Evolutionary conservation across 2,797 vertebrate genomes (phyloP).

Genomic region (Eulemur rubriventer): DNA sequence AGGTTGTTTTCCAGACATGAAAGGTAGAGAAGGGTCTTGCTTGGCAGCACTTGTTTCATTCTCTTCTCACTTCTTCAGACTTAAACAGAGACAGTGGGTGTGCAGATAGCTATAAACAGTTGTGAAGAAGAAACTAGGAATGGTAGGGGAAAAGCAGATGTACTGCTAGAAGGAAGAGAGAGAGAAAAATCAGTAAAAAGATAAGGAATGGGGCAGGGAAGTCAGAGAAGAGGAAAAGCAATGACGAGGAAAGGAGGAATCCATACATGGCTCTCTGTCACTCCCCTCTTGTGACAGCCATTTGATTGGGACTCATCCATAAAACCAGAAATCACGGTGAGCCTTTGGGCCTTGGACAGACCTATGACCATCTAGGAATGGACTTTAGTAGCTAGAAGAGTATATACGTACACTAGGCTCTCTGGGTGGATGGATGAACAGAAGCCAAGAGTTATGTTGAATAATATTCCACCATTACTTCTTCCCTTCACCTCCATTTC

Average conservation of each 20-base stretch:
- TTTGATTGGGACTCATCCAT: background rate
- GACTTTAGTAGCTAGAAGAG: background rate
- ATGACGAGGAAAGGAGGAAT: background rate
- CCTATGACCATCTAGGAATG: background rate
- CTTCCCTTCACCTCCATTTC: slow-evolving; percentile 13
- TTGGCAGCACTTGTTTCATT: background rate
- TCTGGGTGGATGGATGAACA: background rate
- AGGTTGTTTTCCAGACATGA: background rate
- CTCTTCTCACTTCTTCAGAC: background rate
- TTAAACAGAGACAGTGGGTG: background rate
- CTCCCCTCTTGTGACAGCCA: background rate
- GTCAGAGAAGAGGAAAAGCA: background rate
- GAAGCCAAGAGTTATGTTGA: background rate
- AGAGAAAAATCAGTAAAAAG: background rate
- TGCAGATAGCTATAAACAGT: background rate
- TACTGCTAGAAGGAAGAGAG: background rate
- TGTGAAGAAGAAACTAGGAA: background rate
- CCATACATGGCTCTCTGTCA: background rate
- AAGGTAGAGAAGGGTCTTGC: background rate
- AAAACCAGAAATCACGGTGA: background rate
- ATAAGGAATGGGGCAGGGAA: background rate
- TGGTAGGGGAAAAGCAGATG: background rate
- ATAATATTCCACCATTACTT: background rate
- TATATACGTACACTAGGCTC: background rate
- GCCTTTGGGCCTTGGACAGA: background rate